Evolutionary conservation across 2,113 vertebrate genomes (phyloP).

Genomic region (Tamias sibiricus): DNA sequence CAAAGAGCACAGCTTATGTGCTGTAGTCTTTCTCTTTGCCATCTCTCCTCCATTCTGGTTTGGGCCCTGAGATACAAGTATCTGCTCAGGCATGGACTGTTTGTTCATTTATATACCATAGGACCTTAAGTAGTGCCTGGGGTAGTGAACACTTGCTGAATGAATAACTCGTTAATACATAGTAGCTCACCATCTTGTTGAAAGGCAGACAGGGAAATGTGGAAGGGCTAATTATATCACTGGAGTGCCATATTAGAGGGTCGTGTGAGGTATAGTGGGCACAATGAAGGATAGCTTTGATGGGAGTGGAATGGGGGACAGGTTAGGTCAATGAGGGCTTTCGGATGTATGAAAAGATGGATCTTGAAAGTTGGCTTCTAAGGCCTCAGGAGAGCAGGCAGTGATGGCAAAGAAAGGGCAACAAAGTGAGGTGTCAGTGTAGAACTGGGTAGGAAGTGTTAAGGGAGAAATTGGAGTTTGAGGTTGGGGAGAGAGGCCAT

Average conservation of each 20-base stretch:
- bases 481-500: neutral
- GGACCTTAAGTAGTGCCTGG: neutral
- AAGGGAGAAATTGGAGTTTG: neutral
- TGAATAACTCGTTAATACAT: neutral
- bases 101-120: neutral
- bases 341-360: neutral
- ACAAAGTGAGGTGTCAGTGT: neutral
- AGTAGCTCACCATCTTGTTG: neutral
- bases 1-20: neutral
- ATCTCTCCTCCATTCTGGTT: neutral
- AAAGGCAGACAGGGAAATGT: neutral
- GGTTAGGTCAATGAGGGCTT: neutral
- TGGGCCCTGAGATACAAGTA: neutral
- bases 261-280: neutral
- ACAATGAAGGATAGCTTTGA: neutral
- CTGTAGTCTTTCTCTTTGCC: neutral
- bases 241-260: neutral
- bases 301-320: neutral
- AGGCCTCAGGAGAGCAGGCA: neutral
- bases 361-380: neutral
- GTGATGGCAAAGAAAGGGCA: neutral
- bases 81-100: neutral
- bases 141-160: neutral
- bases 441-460: neutral
- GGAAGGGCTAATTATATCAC: neutral